A percentile compares a stretch with the other conserved stretches of the same genome.
These are phyloP conservation scores for Callipepla californica DNA, from an alignment of 2,113 vertebrate species.

Conservation along the genomic window DNA sequence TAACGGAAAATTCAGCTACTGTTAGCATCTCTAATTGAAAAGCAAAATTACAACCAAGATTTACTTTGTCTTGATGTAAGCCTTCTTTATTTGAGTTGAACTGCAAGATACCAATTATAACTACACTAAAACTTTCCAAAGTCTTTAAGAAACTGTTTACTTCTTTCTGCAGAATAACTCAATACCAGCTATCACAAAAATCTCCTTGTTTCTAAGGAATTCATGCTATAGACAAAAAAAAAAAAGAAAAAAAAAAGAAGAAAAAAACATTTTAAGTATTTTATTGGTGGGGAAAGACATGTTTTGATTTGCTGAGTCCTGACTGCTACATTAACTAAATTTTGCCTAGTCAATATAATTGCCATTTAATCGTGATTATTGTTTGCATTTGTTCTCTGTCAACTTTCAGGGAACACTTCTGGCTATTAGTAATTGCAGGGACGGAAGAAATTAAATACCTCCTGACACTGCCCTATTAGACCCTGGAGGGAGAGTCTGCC, in stretches of 20 bases:
- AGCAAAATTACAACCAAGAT: neutral
- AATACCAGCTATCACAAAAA: neutral
- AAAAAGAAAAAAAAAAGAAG: neutral
- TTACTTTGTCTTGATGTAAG: neutral
- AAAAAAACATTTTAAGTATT: neutral
- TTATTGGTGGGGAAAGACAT: neutral
- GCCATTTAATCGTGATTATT: neutral
- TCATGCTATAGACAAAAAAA: neutral
- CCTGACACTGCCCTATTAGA: neutral
- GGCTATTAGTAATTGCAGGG: neutral
- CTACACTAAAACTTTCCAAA: neutral
- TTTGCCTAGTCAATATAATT: constrained; percentile 44
- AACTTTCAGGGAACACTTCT: neutral
- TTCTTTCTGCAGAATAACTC: constrained; percentile 12
- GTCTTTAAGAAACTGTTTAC: constrained; percentile 16
- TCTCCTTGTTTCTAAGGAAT: neutral
- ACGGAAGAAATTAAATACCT: neutral
- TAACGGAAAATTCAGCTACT: neutral
- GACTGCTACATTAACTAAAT: neutral
- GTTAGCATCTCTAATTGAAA: neutral
- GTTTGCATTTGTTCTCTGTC: neutral
- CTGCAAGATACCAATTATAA: neutral
- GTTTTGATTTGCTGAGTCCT: neutral
- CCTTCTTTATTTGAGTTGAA: neutral
- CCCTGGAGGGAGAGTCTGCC: neutral